Percentiles rank a stretch among this genome's conserved stretches.
Conservation (phyloP, 2,113 vertebrate species). For the Lagenorhynchus albirostris region DNA sequence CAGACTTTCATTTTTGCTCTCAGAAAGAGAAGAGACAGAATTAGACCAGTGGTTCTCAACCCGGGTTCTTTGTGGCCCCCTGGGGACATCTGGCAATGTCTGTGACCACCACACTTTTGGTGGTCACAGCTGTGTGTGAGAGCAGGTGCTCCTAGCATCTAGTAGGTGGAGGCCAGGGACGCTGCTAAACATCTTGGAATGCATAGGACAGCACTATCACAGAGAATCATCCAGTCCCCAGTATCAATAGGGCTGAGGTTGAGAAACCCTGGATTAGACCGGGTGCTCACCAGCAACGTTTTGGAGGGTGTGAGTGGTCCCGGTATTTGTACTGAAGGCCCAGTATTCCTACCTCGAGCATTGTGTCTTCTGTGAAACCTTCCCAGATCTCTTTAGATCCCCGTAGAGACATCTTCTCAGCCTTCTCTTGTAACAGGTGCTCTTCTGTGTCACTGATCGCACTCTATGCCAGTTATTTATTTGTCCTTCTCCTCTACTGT, state of each 20-base stretch:
- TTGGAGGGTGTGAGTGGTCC: not conserved
- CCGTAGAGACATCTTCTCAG: not conserved
- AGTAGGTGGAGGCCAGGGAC: not conserved
- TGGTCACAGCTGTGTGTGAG: not conserved
- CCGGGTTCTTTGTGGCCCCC: not conserved
- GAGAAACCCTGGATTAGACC: not conserved
- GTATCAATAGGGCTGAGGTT: not conserved
- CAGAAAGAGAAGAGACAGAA: not conserved
- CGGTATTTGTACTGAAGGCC: not conserved
- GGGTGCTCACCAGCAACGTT: not conserved
- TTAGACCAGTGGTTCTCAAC: not conserved
- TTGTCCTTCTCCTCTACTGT: not conserved
- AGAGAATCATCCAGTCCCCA: not conserved
- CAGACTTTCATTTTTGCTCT: not conserved
- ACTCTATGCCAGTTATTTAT: not conserved
- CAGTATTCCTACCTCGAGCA: not conserved
- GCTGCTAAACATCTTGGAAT: not conserved
- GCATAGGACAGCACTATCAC: not conserved
- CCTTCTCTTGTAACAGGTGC: not conserved
- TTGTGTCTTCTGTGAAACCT: not conserved
- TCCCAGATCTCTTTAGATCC: not conserved
- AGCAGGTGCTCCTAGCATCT: not conserved
- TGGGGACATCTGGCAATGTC: not conserved
- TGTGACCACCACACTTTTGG: not conserved
- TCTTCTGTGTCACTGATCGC: not conserved